phyloP scores from a whole-genome alignment of 2,888 invertebrate species.

The Coenonympha arcania region DNA sequence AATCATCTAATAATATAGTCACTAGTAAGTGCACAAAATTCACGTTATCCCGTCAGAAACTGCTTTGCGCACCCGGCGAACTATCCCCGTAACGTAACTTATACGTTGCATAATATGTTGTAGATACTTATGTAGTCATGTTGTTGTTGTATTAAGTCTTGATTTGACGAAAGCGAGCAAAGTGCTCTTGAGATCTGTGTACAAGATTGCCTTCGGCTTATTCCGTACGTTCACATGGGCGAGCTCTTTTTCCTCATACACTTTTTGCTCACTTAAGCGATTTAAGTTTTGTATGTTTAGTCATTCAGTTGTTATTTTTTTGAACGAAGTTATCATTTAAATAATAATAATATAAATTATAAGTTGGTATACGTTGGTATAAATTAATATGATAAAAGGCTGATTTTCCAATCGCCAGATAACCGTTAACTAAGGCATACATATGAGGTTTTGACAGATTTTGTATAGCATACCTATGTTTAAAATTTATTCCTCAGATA shows the following conservation, averaged over 20 bases:
- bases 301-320: neutral
- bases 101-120: neutral
- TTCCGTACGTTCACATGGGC: conserved; percentile 27
- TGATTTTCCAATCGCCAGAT: no score
- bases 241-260: conserved; percentile 1
- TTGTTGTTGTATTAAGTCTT: conserved; percentile 22
- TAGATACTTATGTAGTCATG: neutral
- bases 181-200: conserved; percentile 43
- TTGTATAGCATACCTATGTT: no score
- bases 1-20: no score
- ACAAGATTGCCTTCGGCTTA: conserved; percentile 45
- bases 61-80: no score
- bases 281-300: neutral
- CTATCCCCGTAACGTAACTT: no score
- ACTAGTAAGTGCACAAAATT: no score
- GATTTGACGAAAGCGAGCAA: conserved; percentile 49
- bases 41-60: no score
- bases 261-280: conserved; percentile 9
- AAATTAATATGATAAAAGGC: no score
- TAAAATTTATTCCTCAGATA: no score
- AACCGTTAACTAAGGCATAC: no score
- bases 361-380: no score
- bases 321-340: neutral
- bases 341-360: neutral
- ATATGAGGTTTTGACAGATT: no score